These are phyloP conservation scores for Crossaster papposus DNA, from an alignment of 53 echinoderm and acorn worm species.

Conservation along the genomic window DNA sequence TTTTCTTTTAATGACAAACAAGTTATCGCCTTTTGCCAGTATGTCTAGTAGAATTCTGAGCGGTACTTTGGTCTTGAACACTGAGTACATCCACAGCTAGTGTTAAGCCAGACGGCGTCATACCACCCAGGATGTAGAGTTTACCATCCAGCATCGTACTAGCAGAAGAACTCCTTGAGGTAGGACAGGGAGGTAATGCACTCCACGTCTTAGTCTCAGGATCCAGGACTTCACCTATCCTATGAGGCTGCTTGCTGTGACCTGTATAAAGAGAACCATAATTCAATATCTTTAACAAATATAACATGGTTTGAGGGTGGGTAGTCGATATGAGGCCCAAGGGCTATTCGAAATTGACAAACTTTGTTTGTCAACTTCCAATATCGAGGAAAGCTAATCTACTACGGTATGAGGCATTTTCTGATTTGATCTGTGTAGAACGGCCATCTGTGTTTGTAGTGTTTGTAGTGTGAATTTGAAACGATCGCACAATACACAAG, in stretches of 20 bases:
- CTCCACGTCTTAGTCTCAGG: constrained; percentile 80
- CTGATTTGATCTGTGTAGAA: too few relatives aligned
- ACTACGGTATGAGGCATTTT: too few relatives aligned
- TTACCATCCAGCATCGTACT: constrained; percentile 68
- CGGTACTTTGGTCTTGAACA: constrained; percentile 19
- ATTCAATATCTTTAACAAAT: not conserved
- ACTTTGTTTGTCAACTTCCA: too few relatives aligned
- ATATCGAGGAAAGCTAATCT: too few relatives aligned
- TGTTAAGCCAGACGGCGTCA: constrained; percentile 73
- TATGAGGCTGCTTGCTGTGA: constrained; percentile 69
- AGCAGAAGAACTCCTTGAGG: constrained; percentile 76
- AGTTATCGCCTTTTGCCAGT: constrained; percentile 44
- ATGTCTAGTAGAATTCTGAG: constrained; percentile 7
- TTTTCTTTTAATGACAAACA: too few relatives aligned
- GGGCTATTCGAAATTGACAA: too few relatives aligned
- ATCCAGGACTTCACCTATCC: constrained; percentile 73
- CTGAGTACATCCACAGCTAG: constrained; percentile 62
- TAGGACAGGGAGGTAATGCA: constrained; percentile 66
- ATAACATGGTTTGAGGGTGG: too few relatives aligned
- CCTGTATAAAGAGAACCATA: constrained; percentile 40
- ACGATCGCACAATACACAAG: too few relatives aligned
- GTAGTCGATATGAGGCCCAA: too few relatives aligned
- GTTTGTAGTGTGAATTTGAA: too few relatives aligned
- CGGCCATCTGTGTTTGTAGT: too few relatives aligned
- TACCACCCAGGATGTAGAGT: constrained; percentile 84